A percentile compares a stretch with the other conserved stretches of the same genome.
Conservation (phyloP, 1,140 invertebrate species). For the Drosophila pallidifrons region DNA sequence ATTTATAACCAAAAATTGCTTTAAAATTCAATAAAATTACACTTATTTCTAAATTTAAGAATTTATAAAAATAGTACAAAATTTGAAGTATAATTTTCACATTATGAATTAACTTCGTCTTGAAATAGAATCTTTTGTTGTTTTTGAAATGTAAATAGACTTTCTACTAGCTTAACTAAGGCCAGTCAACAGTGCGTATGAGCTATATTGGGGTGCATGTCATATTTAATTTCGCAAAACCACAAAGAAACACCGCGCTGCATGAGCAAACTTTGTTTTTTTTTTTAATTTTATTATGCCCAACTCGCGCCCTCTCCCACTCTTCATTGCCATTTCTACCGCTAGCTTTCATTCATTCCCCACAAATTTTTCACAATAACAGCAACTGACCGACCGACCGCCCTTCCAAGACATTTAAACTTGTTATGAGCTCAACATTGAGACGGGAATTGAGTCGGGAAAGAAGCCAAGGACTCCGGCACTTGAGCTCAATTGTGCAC, state of each 20-base stretch:
- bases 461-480: slow-evolving; percentile 48
- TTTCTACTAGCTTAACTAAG: not conserved
- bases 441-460: not conserved
- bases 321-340: not conserved
- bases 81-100: not conserved
- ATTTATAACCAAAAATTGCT: too few relatives aligned
- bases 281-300: slow-evolving; percentile 18
- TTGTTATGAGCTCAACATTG: slow-evolving; percentile 60
- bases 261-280: slow-evolving; percentile 29
- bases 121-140: not conserved
- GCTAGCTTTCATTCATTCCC: not conserved
- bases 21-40: too few relatives aligned
- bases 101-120: not conserved
- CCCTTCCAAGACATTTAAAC: slow-evolving; percentile 62
- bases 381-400: slow-evolving; percentile 36
- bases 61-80: too few relatives aligned
- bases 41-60: too few relatives aligned
- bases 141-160: not conserved
- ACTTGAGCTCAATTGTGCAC: slow-evolving; percentile 80
- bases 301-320: not conserved
- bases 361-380: slow-evolving; percentile 16
- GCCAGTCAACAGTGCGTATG: slow-evolving; percentile 30
- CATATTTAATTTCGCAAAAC: slow-evolving; percentile 12
- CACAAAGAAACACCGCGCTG: slow-evolving; percentile 23
- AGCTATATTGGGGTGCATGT: slow-evolving; percentile 6